Evolutionary conservation across 64 coral and sea anemone genomes (phyloP), one percentile per base, ranked within the genome.

Genomic region (Pachyseris speciosa): DNA sequence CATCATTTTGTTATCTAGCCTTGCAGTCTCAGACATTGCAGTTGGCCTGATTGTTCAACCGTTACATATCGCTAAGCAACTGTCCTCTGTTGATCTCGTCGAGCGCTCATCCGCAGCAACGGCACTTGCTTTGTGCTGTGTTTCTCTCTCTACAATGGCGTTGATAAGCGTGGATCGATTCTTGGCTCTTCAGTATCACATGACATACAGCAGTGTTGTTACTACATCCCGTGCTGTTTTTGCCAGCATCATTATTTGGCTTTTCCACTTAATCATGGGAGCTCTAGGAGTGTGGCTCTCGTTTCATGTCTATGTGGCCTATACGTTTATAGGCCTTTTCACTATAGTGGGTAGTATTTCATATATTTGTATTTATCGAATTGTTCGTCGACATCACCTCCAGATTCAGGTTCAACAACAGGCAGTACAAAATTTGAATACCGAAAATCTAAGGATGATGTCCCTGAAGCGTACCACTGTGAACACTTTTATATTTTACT

Each of bases 121-220:
- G 29, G 89, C 64, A 1, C n/a, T 61, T 30, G 69, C 61, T 67
- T 71, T 91, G 11, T 91, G 89, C 12, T 65, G 77, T 45, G 78
- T 83, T 66, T 91, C 89, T 2, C 48, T 91, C 9, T 6, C 67
- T 27, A 91, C 89, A 39, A 69, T 91, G 45, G 60, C 89, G 17
- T 28, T 64, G 3, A 72, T 91, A 24, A 83, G 70, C 13, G 67
- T 91, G 1, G 89, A 91, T 37, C 78, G 80, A 28, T 70, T 70
- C 31, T 51, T 91, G 3, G 89, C 89, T 4, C 50, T 91, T 38
- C 78, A 42, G 9, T 91, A 42, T 51, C 89, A 91, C 25, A 5
- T 91, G 34, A 17, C 40, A 6, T 91, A 91, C 15, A 44, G 10
- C 2, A 28, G 37, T 22, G 38, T 84, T 19, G 89, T 84, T 0